Conservation (phyloP, 2,888 invertebrate genomes). For the Resseliella maxima region DNA sequence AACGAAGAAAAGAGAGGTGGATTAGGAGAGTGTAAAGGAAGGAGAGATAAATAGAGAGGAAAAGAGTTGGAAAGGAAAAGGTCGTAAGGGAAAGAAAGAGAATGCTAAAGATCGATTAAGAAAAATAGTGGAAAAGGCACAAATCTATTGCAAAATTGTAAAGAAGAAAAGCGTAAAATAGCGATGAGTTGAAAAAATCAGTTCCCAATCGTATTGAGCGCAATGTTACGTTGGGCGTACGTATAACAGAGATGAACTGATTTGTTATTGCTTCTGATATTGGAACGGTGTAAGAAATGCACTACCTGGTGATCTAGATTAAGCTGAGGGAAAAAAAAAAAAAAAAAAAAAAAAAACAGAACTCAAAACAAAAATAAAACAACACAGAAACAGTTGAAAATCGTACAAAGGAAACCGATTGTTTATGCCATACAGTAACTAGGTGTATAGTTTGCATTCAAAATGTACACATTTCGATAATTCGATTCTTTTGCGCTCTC, state of each 20-base stretch:
- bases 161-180: not conserved
- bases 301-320: slow-evolving; percentile 32
- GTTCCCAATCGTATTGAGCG: not conserved
- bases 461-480: slow-evolving; percentile 24
- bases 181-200: not conserved
- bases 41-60: no score
- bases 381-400: slow-evolving; percentile 5
- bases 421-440: not conserved
- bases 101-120: no score
- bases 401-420: slow-evolving; percentile 19
- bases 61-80: no score
- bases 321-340: no score
- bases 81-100: no score
- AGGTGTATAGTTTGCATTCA: not conserved
- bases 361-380: no score
- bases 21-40: no score
- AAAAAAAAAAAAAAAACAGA: no score
- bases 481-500: not conserved
- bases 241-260: not conserved
- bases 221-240: not conserved
- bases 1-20: no score
- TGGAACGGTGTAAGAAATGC: slow-evolving; percentile 14
- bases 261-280: not conserved
- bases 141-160: no score
- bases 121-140: no score